Evolutionary conservation across 1,140 invertebrate species (phyloP), one percentile per base, ranked within the genome.

Genomic region (Arctopsyche grandis): DNA sequence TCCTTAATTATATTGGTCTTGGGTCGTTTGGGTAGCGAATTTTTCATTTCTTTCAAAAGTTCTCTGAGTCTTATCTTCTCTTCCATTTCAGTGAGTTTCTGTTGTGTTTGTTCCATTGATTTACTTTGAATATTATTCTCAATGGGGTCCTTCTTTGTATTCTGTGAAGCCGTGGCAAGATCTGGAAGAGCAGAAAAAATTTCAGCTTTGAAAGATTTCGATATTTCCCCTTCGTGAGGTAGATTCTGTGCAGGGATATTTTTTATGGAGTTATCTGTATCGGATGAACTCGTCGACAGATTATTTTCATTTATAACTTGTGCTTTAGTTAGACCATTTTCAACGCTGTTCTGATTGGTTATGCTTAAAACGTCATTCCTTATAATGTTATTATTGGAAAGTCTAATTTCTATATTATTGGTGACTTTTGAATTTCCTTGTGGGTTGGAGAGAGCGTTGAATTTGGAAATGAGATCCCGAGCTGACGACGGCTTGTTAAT

Each of bases 41-140:
- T 89, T 83, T 92, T 92, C 91, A 92, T 91, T 83, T 92, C 91
- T 82, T 91, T 91, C 77, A 92, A 81, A 88, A 92, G 91, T 83
- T 91, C 91, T 79, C 89, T 91, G 22, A 92, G 83, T 84, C 89
- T 90, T 44, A 85, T 84, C 78, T 86, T 85, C 83, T 90, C 90
- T 83, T 91, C 89, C 48, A 87, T 86, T 14, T 85, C 82, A 0
- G 81, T 84, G 16, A 85, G 84, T 75, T 85, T 83, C 9, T 79
- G 75, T n/a, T 84, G 82, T 22, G 83, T 83, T 75, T 71, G 24
- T 69, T 83, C 84, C 38, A 79, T 52, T 83, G 84, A 48, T 84
- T 77, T 78, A 38, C 21, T 29, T 10, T 76, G 52, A 9, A 14
- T 46, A 14, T 80, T 38, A 14, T 19, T 77, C 16, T 79, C 52